A percentile compares a stretch with the other conserved stretches of the same genome.
phyloP scores from a whole-genome alignment of 2,113 vertebrate species.

The Erpornis zantholeuca region DNA sequence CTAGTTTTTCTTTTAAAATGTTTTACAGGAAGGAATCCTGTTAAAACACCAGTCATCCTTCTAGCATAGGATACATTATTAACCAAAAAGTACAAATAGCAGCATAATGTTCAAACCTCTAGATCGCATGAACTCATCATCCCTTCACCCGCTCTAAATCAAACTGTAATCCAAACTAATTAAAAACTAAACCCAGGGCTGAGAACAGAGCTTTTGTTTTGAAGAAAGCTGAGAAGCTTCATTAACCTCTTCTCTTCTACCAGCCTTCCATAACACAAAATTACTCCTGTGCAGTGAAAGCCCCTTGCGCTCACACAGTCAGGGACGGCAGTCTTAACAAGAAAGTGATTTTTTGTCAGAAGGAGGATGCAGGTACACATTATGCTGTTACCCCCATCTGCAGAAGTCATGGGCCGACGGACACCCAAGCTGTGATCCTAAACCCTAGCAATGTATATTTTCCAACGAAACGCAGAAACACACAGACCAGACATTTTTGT shows the following conservation, averaged over 20 bases:
- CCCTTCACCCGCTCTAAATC: constrained; percentile 25
- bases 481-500: background rate
- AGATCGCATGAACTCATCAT: constrained; percentile 42
- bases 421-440: background rate
- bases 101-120: constrained; percentile 23
- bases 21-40: background rate
- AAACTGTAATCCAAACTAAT: constrained; percentile 69
- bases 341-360: background rate
- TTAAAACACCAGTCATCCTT: background rate
- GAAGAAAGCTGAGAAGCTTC: constrained; percentile 3
- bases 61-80: constrained; percentile 19
- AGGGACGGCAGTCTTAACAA: background rate
- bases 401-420: background rate
- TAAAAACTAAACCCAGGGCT: constrained; percentile 64
- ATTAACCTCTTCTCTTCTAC: constrained; percentile 57
- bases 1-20: background rate
- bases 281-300: background rate
- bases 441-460: background rate
- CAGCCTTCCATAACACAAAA: background rate
- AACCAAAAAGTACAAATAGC: constrained; percentile 28
- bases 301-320: background rate
- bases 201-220: constrained; percentile 51
- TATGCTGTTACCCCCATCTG: background rate
- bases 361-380: background rate
- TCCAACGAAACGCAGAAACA: background rate